Evolutionary conservation across 2,113 vertebrate species (phyloP).

Genomic region (Pao palembangensis): DNA sequence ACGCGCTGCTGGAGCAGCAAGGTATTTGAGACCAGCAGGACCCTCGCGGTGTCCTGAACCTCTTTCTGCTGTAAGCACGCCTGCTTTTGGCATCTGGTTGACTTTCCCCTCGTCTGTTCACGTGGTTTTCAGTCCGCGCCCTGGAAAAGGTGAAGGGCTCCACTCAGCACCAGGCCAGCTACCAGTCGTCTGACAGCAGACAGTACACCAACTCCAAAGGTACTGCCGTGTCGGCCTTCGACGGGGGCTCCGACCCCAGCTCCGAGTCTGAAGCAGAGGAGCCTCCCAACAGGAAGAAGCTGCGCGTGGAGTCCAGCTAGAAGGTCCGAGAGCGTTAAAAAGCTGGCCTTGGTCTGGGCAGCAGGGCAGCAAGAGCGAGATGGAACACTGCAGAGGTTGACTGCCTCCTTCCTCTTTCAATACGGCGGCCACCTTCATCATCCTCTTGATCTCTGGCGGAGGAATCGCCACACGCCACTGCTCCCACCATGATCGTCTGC

Average conservation of each 20-base stretch:
- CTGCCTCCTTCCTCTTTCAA: neutral
- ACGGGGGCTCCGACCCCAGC: constrained; percentile 95
- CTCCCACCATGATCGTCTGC: constrained; percentile 31
- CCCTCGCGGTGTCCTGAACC: neutral
- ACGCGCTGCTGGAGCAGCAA: constrained; percentile 96
- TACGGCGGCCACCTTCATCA: constrained; percentile 8
- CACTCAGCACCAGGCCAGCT: constrained; percentile 89
- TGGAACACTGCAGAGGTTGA: constrained; percentile 37
- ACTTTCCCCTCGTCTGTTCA: no score
- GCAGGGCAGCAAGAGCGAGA: constrained; percentile 37
- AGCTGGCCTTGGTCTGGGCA: neutral
- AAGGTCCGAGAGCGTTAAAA: neutral
- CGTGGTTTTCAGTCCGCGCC: constrained; percentile 81
- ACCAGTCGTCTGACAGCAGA: constrained; percentile 91
- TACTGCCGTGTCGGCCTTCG: constrained; percentile 95
- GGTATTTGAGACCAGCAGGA: constrained; percentile 67
- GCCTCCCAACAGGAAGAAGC: constrained; percentile 91
- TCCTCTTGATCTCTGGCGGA: constrained; percentile 47
- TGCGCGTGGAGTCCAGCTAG: constrained; percentile 92
- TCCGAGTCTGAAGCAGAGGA: constrained; percentile 92
- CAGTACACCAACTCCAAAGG: constrained; percentile 99
- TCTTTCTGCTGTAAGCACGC: neutral
- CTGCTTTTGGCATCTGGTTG: neutral
- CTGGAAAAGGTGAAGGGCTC: constrained; percentile 97
- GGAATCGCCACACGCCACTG: constrained; percentile 45